These are phyloP conservation scores for Adelges cooleyi DNA, from an alignment of 1,140 invertebrate genomes.

Conservation along the genomic window DNA sequence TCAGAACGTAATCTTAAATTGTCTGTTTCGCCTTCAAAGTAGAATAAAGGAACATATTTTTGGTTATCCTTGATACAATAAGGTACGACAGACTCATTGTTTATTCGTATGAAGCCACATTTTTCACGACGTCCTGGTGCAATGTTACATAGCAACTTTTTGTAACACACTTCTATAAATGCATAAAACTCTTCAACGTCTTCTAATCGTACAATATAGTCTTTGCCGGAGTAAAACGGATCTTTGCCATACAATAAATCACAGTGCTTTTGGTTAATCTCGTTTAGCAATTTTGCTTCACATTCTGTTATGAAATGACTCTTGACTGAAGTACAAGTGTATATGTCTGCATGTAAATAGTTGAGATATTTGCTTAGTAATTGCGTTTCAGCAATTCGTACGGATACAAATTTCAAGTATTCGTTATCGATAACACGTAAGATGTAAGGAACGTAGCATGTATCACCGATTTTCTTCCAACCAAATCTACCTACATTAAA, in stretches of 20 bases:
- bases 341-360: slow-evolving; percentile 69
- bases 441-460: slow-evolving; percentile 71
- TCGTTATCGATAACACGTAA: slow-evolving; percentile 48
- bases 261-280: slow-evolving; percentile 87
- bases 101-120: slow-evolving; percentile 87
- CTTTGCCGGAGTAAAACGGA: slow-evolving; percentile 68
- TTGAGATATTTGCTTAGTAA: slow-evolving; percentile 73
- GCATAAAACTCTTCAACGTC: slow-evolving; percentile 85
- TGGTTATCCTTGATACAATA: slow-evolving; percentile 72
- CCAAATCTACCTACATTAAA: slow-evolving; percentile 59
- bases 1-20: slow-evolving; percentile 74
- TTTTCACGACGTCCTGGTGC: slow-evolving; percentile 54
- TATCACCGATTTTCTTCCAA: slow-evolving; percentile 74
- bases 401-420: slow-evolving; percentile 76
- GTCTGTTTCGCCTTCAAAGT: slow-evolving; percentile 85
- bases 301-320: slow-evolving; percentile 87
- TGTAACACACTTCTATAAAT: slow-evolving; percentile 78
- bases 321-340: slow-evolving; percentile 74
- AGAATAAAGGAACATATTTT: slow-evolving; percentile 87
- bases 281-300: slow-evolving; percentile 79
- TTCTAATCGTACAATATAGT: slow-evolving; percentile 72
- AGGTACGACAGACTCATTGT: slow-evolving; percentile 85
- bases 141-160: slow-evolving; percentile 55
- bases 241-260: slow-evolving; percentile 80
- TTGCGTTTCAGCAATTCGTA: slow-evolving; percentile 80